phyloP scores from a whole-genome alignment of 2,888 invertebrate species.

The Rapana venosa region DNA sequence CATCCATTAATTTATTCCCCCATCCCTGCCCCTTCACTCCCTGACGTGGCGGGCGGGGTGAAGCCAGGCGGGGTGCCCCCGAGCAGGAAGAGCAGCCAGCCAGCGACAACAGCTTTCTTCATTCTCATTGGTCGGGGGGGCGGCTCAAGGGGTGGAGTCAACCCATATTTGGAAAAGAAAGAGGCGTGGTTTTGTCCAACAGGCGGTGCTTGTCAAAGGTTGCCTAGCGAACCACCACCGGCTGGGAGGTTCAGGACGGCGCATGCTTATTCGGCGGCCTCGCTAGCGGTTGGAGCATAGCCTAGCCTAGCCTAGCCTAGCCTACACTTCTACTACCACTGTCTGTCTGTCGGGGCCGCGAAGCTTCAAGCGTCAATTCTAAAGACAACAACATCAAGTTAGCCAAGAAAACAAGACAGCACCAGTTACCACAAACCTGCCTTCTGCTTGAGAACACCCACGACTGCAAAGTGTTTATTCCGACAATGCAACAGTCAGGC shows the following conservation, averaged over 20 bases:
- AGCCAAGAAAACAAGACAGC: conserved; percentile 16
- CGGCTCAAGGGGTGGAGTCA: conserved; percentile 3
- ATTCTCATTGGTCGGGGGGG: neutral
- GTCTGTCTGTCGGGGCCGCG: neutral
- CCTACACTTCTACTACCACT: too few relatives aligned
- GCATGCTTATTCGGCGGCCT: conserved; percentile 32
- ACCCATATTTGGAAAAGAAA: neutral
- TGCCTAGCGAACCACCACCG: conserved; percentile 33
- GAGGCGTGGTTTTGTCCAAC: neutral
- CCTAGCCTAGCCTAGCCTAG: too few relatives aligned
- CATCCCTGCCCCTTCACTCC: neutral
- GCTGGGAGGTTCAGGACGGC: conserved; percentile 12
- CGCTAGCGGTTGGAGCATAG: conserved; percentile 7
- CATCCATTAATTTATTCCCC: conserved; percentile 43
- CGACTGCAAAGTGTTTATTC: neutral
- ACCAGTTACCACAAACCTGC: neutral
- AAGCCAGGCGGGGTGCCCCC: neutral
- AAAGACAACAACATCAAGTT: conserved; percentile 30
- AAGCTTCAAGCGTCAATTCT: conserved; percentile 31
- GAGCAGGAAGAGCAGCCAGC: neutral
- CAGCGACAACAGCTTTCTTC: neutral
- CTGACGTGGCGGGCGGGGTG: conserved; percentile 30
- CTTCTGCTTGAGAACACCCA: conserved; percentile 9
- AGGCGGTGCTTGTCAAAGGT: neutral
- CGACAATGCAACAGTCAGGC: neutral